Base-by-base conservation (phyloP, 2,113 vertebrate genomes). In the Platycercus adscitus region DNA sequence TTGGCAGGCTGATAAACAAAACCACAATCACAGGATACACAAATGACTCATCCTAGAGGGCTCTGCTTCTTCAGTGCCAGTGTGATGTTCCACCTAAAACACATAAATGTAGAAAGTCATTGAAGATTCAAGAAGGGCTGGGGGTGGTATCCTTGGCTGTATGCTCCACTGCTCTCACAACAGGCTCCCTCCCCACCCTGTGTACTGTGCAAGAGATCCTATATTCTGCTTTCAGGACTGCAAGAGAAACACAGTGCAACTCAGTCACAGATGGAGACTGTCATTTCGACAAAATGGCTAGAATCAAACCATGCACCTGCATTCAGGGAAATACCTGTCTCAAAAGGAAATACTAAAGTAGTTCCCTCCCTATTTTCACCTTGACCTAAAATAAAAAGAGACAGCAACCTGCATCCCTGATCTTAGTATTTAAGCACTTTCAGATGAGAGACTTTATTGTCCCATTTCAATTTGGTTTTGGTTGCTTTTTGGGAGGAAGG, bases 11-110 rank as follows among this genome's bases (percentile, higher is more conserved):
- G 75, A 77, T 73, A 87, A 81, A 80, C n/a, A 92, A 82, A 93
- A 61, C 73, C 88, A 65, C 86, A 80, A 58, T 70, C 65, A 81
- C 84, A 96, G 86, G 75, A 86, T 86, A 86, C 65, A 91, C 44
- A 73, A 87, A 92, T 87, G 52, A 93, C 35, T 96, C 85, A 93
- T 39, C 14, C 41, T 0, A 2, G 43, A 46, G 26, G 49, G 9
- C 61, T 82, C 69, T 8, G 5, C 49, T 93, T 91, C 77, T 87
- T 75, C 60, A 82, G 47, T 3, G 4, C 26, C 46, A 52, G 4
- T 13, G 25, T 65, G 39, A n/a, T 28, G 12, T 66, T 88, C 46
- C 43, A 81, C 37, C 25, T 81, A 85, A 80, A 92, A 43, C 15
- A 73, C 10, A 46, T 33, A 83, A 73, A 17, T 12, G 33, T 25